phyloP scores from a whole-genome alignment of 2,888 invertebrate species.

The Clepsis dumicolana region DNA sequence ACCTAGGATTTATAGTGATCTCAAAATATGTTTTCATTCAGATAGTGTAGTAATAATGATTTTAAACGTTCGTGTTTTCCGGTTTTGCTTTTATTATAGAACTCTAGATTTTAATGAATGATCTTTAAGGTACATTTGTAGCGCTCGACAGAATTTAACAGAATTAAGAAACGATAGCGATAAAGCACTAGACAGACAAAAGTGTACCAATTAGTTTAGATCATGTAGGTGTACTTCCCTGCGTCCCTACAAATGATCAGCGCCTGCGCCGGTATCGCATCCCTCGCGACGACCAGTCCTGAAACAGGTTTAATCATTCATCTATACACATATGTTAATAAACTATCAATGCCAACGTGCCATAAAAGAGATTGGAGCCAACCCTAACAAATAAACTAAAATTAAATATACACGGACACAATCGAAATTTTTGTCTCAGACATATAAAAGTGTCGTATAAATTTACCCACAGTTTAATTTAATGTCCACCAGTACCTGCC shows the following conservation, averaged over 20 bases:
- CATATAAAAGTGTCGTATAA: conserved; percentile 86
- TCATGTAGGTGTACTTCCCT: conserved; percentile 23
- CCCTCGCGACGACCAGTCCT: conserved; percentile 13
- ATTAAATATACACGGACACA: conserved; percentile 86
- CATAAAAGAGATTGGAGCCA: conserved; percentile 81
- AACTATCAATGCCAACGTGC: conserved; percentile 79
- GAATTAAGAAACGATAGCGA: not conserved
- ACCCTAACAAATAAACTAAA: conserved; percentile 85
- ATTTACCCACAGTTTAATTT: conserved; percentile 86
- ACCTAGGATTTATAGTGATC: too few species aligned
- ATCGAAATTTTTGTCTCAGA: conserved; percentile 86
- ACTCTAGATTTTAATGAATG: too few species aligned
- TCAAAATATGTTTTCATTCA: too few species aligned
- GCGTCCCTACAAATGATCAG: not conserved
- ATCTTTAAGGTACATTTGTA: too few species aligned
- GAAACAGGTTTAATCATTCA: conserved; percentile 80
- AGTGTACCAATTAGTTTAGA: conserved; percentile 33
- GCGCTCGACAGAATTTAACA: too few species aligned
- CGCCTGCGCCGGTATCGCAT: not conserved
- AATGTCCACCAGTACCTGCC: conserved; percentile 85
- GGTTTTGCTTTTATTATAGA: too few species aligned
- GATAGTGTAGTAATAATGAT: too few species aligned
- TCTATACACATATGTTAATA: conserved; percentile 84
- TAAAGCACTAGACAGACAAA: conserved; percentile 17
- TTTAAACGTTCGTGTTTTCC: too few species aligned